phyloP scores from a whole-genome alignment of 2,888 invertebrate species.

The Amaurobius ferox region DNA sequence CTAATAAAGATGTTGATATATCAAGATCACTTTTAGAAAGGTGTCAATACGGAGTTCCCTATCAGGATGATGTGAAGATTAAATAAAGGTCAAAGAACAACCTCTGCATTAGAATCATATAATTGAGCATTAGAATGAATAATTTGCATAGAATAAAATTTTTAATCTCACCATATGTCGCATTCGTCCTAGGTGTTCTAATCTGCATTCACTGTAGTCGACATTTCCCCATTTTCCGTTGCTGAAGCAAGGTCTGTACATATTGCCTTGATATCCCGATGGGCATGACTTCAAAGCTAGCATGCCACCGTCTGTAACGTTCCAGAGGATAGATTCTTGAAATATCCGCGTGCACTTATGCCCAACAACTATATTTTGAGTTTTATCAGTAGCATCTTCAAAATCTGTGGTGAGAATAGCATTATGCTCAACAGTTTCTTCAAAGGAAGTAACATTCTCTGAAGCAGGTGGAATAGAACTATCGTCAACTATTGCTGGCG shows the following conservation, averaged over 20 bases:
- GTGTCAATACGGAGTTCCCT: too few relatives aligned
- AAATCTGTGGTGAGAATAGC: conserved; percentile 20
- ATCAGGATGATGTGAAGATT: too few relatives aligned
- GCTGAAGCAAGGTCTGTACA: conserved; percentile 74
- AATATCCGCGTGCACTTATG: conserved; percentile 65
- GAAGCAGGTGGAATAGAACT: not conserved
- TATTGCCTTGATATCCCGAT: conserved; percentile 74
- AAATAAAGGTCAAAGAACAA: too few relatives aligned
- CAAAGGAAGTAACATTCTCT: conserved; percentile 24
- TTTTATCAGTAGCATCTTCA: conserved; percentile 27
- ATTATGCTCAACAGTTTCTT: conserved; percentile 46
- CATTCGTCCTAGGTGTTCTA: conserved; percentile 74
- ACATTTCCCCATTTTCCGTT: conserved; percentile 74
- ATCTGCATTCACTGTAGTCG: conserved; percentile 74
- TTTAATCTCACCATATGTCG: conserved; percentile 74
- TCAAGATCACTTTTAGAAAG: too few relatives aligned
- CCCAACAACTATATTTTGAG: conserved; percentile 39
- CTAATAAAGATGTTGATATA: too few relatives aligned
- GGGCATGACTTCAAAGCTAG: conserved; percentile 74
- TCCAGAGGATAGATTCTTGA: conserved; percentile 73
- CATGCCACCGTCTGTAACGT: conserved; percentile 73
- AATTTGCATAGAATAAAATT: too few relatives aligned
- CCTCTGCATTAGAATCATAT: too few relatives aligned
- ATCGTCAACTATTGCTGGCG: not conserved
- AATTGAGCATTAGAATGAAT: too few relatives aligned